Conservation (phyloP, 2,888 invertebrate species). For the Ectobius pallidus region DNA sequence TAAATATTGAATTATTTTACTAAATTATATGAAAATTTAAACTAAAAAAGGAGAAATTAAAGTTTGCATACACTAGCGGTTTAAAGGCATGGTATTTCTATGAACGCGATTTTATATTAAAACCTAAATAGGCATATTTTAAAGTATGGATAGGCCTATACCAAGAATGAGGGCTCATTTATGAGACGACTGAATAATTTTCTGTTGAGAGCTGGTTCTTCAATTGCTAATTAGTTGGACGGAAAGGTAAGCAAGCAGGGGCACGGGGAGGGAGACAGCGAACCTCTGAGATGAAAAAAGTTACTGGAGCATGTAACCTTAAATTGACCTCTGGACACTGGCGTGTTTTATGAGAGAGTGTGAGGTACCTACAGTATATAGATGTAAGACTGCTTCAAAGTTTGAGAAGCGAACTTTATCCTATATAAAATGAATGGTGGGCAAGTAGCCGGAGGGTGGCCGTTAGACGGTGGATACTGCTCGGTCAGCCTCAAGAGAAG, state of each 20-base stretch:
- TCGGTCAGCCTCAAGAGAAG: neutral
- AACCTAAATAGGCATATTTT: too few relatives aligned
- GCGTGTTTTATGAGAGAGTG: neutral
- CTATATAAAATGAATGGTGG: conserved; percentile 20
- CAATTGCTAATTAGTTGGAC: neutral
- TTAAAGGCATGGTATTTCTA: too few relatives aligned
- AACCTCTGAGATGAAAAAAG: neutral
- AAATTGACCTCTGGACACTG: neutral
- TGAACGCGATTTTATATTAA: too few relatives aligned
- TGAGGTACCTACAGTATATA: neutral
- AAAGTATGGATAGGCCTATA: too few relatives aligned
- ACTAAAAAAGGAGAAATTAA: too few relatives aligned
- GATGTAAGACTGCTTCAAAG: neutral
- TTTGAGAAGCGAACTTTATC: neutral
- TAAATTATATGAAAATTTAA: too few relatives aligned
- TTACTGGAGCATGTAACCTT: neutral
- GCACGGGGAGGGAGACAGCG: neutral
- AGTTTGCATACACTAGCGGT: too few relatives aligned
- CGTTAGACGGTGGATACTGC: neutral
- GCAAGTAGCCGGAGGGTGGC: neutral
- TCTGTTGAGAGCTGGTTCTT: neutral
- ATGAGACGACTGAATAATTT: too few relatives aligned
- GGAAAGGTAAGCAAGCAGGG: neutral
- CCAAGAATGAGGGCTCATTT: too few relatives aligned
- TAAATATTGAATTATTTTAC: too few relatives aligned